Base-by-base conservation (phyloP, 2,797 vertebrate genomes). In the Cryptoprocta ferox region DNA sequence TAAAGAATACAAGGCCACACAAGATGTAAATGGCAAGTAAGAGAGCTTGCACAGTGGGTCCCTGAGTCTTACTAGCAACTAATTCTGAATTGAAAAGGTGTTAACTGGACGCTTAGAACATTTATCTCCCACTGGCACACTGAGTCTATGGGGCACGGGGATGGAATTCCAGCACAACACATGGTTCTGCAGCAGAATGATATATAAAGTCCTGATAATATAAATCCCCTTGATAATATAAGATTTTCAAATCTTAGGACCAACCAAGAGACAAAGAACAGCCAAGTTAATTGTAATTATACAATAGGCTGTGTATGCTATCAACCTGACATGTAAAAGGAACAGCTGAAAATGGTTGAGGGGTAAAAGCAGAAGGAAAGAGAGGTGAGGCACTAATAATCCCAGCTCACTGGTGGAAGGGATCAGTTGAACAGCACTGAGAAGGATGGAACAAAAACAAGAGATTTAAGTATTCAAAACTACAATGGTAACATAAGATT, bases 391-490 rank as follows among this genome's bases (percentile, higher is more conserved):
- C 16, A 56, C 5, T 32, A 12, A 42, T 0, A 61, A 0, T 16
- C 80, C 48, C 26, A 70, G 56, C 12, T 80, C 35, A 50, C 9
- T 59, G 0, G 4, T 39, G 14, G 6, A 90, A 8, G 39, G 7
- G 21, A 48, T 37, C 30, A 32, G 6, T 24, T 26, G 39, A 37
- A 26, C 53, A 45, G 19, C 13, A 59, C 1, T 16, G 7, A 8
- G 45, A 71, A 1, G 37, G 5, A 76, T 37, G 19, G 39, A 88
- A 61, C 16, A 48, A 70, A 21, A 89, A 75, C 26, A 35, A 73
- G 48, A 89, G 15, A 76, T 19, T 35, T 65, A 93, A 90, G 37
- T 53, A 92, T 80, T 96, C 75, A 68, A 90, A 95, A 75, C 6
- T 50, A 7, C 14, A 84, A 63, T 50, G 15, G 42, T 56, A 78